These are phyloP conservation scores for Orussus abietinus DNA, from an alignment of 1,140 invertebrate species.

Conservation along the genomic window DNA sequence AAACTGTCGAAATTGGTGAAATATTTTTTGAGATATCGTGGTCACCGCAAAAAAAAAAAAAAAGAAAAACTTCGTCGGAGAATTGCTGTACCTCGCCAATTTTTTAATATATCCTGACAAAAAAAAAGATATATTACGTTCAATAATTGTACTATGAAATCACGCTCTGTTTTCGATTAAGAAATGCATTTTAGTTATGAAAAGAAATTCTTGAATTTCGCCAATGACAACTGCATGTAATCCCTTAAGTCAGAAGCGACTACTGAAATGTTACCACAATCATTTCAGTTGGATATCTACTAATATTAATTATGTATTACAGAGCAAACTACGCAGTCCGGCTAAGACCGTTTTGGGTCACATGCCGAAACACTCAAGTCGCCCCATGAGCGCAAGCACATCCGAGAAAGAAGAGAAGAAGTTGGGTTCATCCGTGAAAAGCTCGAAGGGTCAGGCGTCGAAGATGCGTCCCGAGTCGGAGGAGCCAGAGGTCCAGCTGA, in stretches of 20 bases:
- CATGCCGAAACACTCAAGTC: conserved; percentile 15
- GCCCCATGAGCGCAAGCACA: not conserved
- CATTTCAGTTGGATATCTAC: conserved; percentile 2
- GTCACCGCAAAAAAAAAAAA: too few relatives aligned
- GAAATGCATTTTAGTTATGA: too few relatives aligned
- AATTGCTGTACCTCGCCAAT: too few relatives aligned
- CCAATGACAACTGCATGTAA: too few relatives aligned
- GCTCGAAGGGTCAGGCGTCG: conserved; percentile 11
- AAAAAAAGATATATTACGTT: conserved; percentile 9
- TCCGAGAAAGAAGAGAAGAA: conserved; percentile 18
- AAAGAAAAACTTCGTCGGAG: too few relatives aligned
- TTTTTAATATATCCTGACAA: too few relatives aligned
- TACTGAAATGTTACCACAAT: too few relatives aligned
- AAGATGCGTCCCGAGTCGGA: conserved; percentile 30
- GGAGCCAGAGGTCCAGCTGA: conserved; percentile 10
- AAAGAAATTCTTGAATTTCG: too few relatives aligned
- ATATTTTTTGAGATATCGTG: too few relatives aligned
- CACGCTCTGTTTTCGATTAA: too few relatives aligned
- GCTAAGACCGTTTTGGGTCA: conserved; percentile 15
- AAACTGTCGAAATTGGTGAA: too few relatives aligned
- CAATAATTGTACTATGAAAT: not conserved
- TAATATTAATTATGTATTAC: conserved; percentile 19
- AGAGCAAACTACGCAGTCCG: conserved; percentile 30
- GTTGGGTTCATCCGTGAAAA: conserved; percentile 9
- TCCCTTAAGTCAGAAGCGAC: too few relatives aligned